A percentile compares a stretch with the other conserved stretches of the same genome.
Conservation (phyloP, 2,113 vertebrate genomes). For the Psophia crepitans region DNA sequence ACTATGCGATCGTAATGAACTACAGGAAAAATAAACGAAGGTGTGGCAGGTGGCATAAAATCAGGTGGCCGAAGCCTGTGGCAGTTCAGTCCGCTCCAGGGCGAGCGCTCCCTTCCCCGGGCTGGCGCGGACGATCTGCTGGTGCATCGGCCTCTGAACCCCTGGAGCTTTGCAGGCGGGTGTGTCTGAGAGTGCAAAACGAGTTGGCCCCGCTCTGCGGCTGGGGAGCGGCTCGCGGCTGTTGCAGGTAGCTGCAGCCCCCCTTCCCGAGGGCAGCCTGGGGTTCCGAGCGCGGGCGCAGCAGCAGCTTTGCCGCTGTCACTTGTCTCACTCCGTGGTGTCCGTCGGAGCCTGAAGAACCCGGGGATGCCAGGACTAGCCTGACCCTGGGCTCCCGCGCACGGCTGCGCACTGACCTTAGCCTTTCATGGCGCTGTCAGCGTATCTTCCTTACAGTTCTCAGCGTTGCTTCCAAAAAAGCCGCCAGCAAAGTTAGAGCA, state of each 20-base stretch:
- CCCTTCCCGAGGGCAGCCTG: neutral
- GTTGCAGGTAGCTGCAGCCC: neutral
- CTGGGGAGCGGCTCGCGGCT: rapidly evolving
- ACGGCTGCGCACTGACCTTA: neutral
- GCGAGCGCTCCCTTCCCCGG: neutral
- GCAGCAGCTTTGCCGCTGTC: neutral
- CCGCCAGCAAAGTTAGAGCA: neutral
- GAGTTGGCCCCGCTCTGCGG: neutral
- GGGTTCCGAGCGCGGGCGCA: neutral
- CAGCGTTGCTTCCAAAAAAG: neutral
- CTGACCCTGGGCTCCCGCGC: neutral
- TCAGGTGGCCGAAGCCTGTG: neutral
- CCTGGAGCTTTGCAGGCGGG: neutral
- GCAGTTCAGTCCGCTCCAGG: rapidly evolving
- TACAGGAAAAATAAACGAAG: neutral
- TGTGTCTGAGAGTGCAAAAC: rapidly evolving
- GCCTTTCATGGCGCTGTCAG: neutral
- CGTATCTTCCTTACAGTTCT: neutral
- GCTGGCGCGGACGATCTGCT: neutral
- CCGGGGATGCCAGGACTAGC: neutral
- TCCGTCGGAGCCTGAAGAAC: neutral
- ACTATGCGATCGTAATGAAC: neutral
- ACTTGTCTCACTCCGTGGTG: neutral
- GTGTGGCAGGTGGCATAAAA: neutral
- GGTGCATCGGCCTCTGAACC: neutral